Percentiles rank a stretch among this genome's conserved stretches.
Evolutionary conservation across 2,797 vertebrate species (phyloP).

Genomic region (Salarias fasciatus): DNA sequence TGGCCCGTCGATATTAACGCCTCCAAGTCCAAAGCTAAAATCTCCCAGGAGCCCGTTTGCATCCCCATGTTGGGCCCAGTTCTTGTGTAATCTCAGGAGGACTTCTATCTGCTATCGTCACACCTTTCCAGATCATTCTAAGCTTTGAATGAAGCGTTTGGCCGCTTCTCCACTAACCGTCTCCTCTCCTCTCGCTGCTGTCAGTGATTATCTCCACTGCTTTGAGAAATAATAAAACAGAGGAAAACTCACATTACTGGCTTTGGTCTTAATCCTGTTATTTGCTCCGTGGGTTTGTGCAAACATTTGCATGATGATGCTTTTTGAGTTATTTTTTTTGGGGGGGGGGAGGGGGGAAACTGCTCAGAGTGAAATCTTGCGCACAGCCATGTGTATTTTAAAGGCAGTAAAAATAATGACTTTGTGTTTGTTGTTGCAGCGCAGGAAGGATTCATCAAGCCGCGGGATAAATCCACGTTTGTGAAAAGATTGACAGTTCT

Average conservation of each 20-base stretch:
- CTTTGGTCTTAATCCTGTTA: slow-evolving; percentile 39
- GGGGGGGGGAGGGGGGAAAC: too few relatives aligned
- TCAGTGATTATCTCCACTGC: slow-evolving; percentile 32
- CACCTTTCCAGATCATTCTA: slow-evolving; percentile 43
- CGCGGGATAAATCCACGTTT: too few relatives aligned
- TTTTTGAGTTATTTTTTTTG: too few relatives aligned
- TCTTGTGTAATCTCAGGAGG: slow-evolving; percentile 62
- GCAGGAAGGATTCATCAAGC: too few relatives aligned
- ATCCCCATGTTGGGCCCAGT: not conserved
- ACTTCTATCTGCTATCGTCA: slow-evolving; percentile 39
- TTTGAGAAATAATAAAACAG: slow-evolving; percentile 12
- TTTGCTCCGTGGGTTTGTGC: too few relatives aligned
- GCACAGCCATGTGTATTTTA: not conserved
- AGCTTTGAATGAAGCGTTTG: slow-evolving; percentile 16
- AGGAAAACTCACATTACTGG: slow-evolving; percentile 26
- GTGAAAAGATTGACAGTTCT: too few relatives aligned
- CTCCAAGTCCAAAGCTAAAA: too few relatives aligned
- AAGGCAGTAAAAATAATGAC: not conserved
- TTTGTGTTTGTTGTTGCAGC: too few relatives aligned
- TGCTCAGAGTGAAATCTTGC: not conserved
- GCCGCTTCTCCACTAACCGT: slow-evolving; percentile 22
- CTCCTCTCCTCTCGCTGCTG: slow-evolving; percentile 33
- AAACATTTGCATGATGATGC: slow-evolving; percentile 4
- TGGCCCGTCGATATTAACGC: slow-evolving; percentile 31
- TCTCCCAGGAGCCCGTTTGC: too few relatives aligned